phyloP scores from a whole-genome alignment of 2,113 vertebrate genomes.

The Oryzias javanicus region DNA sequence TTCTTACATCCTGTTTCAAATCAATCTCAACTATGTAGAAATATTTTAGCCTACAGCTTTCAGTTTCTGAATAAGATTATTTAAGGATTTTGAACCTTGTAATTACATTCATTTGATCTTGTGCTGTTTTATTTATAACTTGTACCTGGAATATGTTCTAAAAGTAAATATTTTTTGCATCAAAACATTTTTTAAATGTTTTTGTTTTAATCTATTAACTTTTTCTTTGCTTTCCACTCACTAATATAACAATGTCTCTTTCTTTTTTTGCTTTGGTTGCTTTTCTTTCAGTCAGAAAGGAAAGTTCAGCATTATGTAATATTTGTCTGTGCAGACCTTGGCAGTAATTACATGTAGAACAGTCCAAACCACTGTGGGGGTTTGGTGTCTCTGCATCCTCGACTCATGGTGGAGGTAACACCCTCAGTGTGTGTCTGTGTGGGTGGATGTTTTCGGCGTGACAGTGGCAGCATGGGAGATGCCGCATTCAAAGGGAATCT shows the following conservation, averaged over 20 bases:
- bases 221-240: no score
- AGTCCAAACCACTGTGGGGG: constrained; percentile 20
- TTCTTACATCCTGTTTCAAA: no score
- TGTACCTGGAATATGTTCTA: no score
- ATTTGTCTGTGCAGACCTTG: constrained; percentile 24
- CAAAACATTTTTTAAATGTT: no score
- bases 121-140: no score
- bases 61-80: no score
- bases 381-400: constrained; percentile 14
- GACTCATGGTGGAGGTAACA: constrained; percentile 16
- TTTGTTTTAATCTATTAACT: no score
- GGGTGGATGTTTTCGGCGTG: constrained; percentile 31
- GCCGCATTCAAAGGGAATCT: constrained; percentile 10
- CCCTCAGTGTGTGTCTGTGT: constrained; percentile 19
- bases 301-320: constrained; percentile 24
- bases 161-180: no score
- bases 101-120: no score
- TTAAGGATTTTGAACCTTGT: no score
- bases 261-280: neutral
- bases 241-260: neutral
- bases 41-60: no score
- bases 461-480: constrained; percentile 25
- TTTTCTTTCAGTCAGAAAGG: constrained; percentile 7
- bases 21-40: no score
- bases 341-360: constrained; percentile 29